Evolutionary conservation across 2,797 vertebrate species (phyloP), one percentile per base, ranked within the genome.

Genomic region (Poliocrania exsul): DNA sequence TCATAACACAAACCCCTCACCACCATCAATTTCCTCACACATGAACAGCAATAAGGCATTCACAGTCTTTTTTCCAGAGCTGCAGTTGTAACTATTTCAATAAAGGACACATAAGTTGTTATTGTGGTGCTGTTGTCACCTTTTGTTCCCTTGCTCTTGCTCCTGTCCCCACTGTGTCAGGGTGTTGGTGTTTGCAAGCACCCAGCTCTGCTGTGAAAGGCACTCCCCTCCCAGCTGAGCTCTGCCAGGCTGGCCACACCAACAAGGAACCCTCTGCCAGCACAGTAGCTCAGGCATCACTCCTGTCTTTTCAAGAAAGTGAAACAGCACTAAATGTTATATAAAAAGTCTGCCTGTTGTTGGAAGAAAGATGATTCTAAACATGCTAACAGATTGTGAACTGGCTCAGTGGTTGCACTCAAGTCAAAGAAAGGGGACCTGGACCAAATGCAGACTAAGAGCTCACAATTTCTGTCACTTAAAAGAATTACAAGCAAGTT

Each of bases 21-120:
- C 14, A 1, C 54, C 13, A 19, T 57, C 19, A 6, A 85, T 82
- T 82, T 80, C 58, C n/a, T 87, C 53, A 60, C 88, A 66, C 4
- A 0, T 11, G 16, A 77, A 80, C 66, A 77, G 86, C 50, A 42
- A 83, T 2, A 5, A 92, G 49, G 50, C 46, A 54, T 64, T 71
- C 80, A 87, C 78, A 25, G 51, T 53, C 37, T 64, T 85, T 82
- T 80, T 51, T 66, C 38, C 53, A 89, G 90, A 95, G 77, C 89
- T 82, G 57, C 61, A 56, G 84, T 78, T 97, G 93, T 96, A 95
- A 91, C 85, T 96, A 91, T 92, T 93, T 93, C 78, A 97, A 96
- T 97, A 96, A 97, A 97, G 82, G 50, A 70, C 82, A 81, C 86
- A 81, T 17, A 8, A 17, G 35, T 87, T 91, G 72, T 74, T 12